Evolutionary conservation across 2,888 invertebrate species (phyloP).

Genomic region (Unio delphinus): DNA sequence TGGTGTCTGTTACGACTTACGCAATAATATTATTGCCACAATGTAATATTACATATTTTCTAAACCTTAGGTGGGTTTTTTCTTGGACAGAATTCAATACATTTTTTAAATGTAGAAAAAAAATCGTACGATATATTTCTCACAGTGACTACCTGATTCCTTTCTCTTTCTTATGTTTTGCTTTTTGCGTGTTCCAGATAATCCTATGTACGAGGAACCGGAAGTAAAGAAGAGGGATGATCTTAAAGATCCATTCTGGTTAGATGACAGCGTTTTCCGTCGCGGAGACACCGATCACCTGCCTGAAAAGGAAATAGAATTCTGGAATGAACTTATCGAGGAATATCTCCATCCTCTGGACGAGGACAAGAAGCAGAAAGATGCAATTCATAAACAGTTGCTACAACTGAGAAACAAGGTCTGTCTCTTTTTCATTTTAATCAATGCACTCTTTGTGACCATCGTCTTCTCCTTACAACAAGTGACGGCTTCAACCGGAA

Average conservation of each 20-base stretch:
- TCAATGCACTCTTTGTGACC: conserved; percentile 97
- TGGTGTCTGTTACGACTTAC: no score
- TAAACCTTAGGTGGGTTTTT: no score
- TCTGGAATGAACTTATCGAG: conserved; percentile 95
- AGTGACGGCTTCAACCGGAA: conserved; percentile 74
- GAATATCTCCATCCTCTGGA: conserved; percentile 95
- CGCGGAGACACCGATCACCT: conserved; percentile 72
- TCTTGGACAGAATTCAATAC: no score
- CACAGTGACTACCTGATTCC: no score
- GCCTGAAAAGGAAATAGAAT: conserved; percentile 74
- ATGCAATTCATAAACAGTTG: conserved; percentile 72
- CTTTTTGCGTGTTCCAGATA: conserved; percentile 28
- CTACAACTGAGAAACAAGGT: conserved; percentile 92
- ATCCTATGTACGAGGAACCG: conserved; percentile 35
- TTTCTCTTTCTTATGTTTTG: background rate
- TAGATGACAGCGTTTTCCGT: conserved; percentile 28
- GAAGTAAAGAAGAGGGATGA: conserved; percentile 29
- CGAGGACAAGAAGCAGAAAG: conserved; percentile 84
- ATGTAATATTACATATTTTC: no score
- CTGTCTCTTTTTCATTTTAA: conserved; percentile 85
- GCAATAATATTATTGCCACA: no score
- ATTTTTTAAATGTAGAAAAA: no score
- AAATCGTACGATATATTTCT: no score
- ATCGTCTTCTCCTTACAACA: conserved; percentile 97
- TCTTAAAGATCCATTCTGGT: conserved; percentile 44